Base-by-base conservation (phyloP, 1,140 invertebrate species). In the Manduca sexta region DNA sequence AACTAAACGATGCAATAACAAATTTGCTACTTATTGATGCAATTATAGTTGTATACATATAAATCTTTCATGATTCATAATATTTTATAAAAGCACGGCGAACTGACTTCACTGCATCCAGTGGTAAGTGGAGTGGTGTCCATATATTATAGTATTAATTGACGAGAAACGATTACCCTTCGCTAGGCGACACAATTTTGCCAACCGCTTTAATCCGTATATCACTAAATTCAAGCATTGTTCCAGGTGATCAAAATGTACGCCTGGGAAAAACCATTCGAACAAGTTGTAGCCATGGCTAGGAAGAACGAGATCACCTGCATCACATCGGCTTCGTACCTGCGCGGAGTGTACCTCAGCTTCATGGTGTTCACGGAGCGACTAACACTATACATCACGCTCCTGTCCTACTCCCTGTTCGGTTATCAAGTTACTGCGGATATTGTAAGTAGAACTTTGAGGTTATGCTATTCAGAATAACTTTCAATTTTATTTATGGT, bases 161-260 rank as follows among this genome's bases (percentile, higher is more conserved):
- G 6, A 30, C 11, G 1, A 30, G 29, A 30, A 30, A 30, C 11
- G 29, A 4, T 6, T 30, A 11, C 29, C 4, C 11, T 30, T 4
- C 11, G 29, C 1, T 31, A 31, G 8, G n/a, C 3, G 30, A 10
- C 30, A 10, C 3, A 31, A 10, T n/a, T 31, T 1, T 31, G 30
- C 8, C n/a, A 31, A 31, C 30, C 8, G 30, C 1, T 31, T n/a
- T 31, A 10, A 10, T 8, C 3, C 3, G 8, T 31, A 10, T 31
- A 3, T 3, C n/a, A 31, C 30, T 31, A 10, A 31, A 3, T 31
- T 8, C 1, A 31, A 31, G 30, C n/a, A 31, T n/a, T 35, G 33
- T 30, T 60, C 89, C 90, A 92, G 80, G 88, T 94, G 13, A 93
- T 97, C 51, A 97, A 97, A 88, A 94, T 97, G 91, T 95, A 96